A percentile compares a stretch with the other conserved stretches of the same genome.
Conservation (phyloP, 2,113 vertebrate genomes). For the Chroicocephalus ridibundus region DNA sequence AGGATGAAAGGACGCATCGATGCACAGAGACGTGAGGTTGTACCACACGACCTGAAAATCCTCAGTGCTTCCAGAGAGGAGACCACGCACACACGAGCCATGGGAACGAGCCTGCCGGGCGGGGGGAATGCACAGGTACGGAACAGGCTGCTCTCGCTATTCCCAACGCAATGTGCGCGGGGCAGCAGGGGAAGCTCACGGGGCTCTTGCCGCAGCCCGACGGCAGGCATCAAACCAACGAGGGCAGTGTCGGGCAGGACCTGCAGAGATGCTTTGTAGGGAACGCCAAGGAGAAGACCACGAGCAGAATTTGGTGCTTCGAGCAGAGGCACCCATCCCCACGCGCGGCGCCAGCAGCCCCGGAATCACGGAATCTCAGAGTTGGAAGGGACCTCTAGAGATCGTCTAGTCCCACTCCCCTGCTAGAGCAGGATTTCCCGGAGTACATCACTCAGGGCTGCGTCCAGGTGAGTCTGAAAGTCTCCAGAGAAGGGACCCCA, state of each 20-base stretch:
- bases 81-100: accelerated
- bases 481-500: no score
- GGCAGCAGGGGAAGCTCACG: background rate
- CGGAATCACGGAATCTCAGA: no score
- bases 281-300: background rate
- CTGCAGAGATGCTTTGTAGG: background rate
- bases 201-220: background rate
- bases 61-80: background rate
- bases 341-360: background rate
- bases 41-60: accelerated
- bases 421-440: no score
- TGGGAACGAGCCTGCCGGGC: accelerated
- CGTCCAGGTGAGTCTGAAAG: no score
- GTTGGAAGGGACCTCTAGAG: no score
- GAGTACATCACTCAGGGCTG: no score
- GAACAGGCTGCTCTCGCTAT: background rate
- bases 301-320: no score
- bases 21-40: accelerated
- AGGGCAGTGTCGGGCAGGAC: background rate
- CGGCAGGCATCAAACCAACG: accelerated
- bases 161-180: accelerated
- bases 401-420: no score
- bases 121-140: accelerated
- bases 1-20: background rate
- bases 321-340: background rate